A percentile compares a stretch with the other conserved stretches of the same genome.
These are phyloP conservation scores for Microhierax caerulescens DNA, from an alignment of 2,797 vertebrate species.

Conservation along the genomic window DNA sequence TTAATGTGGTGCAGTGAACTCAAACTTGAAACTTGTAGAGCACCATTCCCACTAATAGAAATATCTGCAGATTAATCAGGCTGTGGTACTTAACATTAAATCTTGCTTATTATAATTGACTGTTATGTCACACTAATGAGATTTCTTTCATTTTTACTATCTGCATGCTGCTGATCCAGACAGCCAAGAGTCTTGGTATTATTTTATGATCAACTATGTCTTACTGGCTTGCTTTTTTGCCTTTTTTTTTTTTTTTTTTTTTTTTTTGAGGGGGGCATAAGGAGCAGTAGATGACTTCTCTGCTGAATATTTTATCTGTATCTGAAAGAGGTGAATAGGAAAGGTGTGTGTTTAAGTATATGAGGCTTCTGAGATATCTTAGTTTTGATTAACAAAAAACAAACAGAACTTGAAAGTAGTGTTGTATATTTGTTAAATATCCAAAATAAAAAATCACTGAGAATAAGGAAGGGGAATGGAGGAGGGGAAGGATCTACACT, in stretches of 20 bases:
- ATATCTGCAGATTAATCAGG: constrained; percentile 9
- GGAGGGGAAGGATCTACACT: neutral
- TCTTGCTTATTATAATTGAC: constrained; percentile 29
- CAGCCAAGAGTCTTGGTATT: neutral
- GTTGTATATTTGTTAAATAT: neutral
- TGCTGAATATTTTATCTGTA: neutral
- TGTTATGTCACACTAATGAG: constrained; percentile 2
- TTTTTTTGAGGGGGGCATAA: fast-evolving
- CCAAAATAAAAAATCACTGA: neutral
- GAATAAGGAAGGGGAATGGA: neutral
- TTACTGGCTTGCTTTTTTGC: neutral
- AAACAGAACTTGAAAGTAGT: neutral
- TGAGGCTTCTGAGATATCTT: neutral
- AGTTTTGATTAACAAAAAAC: neutral
- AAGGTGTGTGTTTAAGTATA: neutral
- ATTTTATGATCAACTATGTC: neutral
- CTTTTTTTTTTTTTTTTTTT: neutral
- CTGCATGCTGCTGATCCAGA: neutral
- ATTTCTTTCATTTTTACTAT: constrained; percentile 15
- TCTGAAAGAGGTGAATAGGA: neutral
- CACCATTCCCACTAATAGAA: neutral
- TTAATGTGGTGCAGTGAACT: neutral
- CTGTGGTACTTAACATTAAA: neutral
- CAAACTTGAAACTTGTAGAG: constrained; percentile 1
- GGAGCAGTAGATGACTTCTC: neutral